These are phyloP conservation scores for Pontoporia blainvillei DNA, from an alignment of 2,113 vertebrate species.

Conservation along the genomic window DNA sequence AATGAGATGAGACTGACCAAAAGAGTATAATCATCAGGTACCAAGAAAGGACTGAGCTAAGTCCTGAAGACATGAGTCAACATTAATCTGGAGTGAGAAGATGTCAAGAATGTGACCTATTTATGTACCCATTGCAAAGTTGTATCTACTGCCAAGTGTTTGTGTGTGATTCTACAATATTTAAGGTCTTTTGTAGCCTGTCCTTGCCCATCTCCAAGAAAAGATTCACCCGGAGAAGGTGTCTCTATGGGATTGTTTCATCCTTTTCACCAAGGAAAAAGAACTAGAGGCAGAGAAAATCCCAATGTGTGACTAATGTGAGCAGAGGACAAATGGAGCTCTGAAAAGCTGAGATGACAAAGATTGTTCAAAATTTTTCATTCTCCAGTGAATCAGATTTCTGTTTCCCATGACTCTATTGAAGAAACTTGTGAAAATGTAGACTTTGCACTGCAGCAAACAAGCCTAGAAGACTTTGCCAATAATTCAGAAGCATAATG, in stretches of 20 bases:
- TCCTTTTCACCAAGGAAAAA: slow-evolving; percentile 88
- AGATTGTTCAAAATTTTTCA: slow-evolving; percentile 85
- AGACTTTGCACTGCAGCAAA: slow-evolving; percentile 80
- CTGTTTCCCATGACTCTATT: slow-evolving; percentile 82
- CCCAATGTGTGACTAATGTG: slow-evolving; percentile 85
- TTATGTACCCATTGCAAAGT: slow-evolving; percentile 84
- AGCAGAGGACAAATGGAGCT: slow-evolving; percentile 81
- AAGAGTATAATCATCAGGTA: not conserved
- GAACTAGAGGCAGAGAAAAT: slow-evolving; percentile 85
- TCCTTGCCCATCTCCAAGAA: slow-evolving; percentile 86
- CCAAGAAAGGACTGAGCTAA: slow-evolving; percentile 49
- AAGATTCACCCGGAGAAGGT: slow-evolving; percentile 73
- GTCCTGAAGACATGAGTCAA: slow-evolving; percentile 83
- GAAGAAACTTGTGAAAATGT: slow-evolving; percentile 83
- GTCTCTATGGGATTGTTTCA: slow-evolving; percentile 84
- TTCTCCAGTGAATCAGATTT: slow-evolving; percentile 86
- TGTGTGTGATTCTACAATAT: slow-evolving; percentile 86
- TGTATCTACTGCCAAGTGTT: slow-evolving; percentile 86
- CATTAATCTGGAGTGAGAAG: slow-evolving; percentile 84
- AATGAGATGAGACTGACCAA: slow-evolving; percentile 64
- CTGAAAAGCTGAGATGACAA: slow-evolving; percentile 86
- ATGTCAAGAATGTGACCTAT: slow-evolving; percentile 86
- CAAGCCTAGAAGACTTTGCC: slow-evolving; percentile 83
- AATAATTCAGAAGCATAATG: slow-evolving; percentile 79
- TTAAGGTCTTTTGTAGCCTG: slow-evolving; percentile 86